Conservation (phyloP, 2,888 invertebrate genomes). For the Drosophila antonietae region DNA sequence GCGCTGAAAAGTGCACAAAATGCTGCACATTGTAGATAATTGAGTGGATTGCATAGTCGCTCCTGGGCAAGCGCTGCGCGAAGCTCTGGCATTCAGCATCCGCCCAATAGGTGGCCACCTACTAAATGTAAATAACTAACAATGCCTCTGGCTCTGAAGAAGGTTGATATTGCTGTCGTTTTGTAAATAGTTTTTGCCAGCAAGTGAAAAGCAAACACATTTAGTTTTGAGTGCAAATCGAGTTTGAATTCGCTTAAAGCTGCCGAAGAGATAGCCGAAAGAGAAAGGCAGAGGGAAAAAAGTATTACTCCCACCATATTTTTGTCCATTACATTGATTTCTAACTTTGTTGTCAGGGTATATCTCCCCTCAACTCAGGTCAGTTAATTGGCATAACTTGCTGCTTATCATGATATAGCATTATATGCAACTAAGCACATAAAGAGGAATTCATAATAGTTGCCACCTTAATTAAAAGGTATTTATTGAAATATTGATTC, state of each 20-base stretch:
- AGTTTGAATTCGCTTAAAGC: constrained; percentile 73
- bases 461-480: background rate
- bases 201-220: constrained; percentile 75
- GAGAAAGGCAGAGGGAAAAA: too few species aligned
- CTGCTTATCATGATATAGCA: too few species aligned
- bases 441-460: too few species aligned
- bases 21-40: constrained; percentile 62
- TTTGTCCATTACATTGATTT: constrained; percentile 7
- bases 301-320: too few species aligned
- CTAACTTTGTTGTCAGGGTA: constrained; percentile 9
- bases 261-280: constrained; percentile 3
- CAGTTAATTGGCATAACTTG: constrained; percentile 16
- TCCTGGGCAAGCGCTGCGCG: constrained; percentile 8
- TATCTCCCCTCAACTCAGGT: background rate
- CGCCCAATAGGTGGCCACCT: constrained; percentile 11
- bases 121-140: constrained; percentile 66
- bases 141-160: constrained; percentile 53
- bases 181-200: constrained; percentile 70
- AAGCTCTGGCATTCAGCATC: constrained; percentile 4
- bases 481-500: background rate
- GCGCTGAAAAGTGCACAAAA: constrained; percentile 62
- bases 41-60: constrained; percentile 53
- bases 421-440: too few species aligned
- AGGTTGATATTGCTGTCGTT: constrained; percentile 27
- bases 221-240: constrained; percentile 75